Conservation (phyloP, 1,140 invertebrate species). For the Tetraneura akinire region DNA sequence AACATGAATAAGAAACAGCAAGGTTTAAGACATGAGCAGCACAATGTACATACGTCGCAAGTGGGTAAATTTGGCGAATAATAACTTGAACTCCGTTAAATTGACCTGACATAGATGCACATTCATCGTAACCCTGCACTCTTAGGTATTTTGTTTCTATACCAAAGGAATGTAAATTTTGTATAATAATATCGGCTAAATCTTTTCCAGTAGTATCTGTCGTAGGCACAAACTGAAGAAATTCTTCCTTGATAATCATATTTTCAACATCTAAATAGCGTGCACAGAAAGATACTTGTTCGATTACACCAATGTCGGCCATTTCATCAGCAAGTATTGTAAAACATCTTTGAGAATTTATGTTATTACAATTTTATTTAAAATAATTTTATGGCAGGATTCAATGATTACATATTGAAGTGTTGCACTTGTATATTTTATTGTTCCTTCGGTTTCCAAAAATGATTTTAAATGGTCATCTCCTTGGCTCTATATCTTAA, state of each 20-base stretch:
- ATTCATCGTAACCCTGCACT: slow-evolving; percentile 57
- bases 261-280: slow-evolving; percentile 49
- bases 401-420: no score
- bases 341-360: slow-evolving; percentile 51
- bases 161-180: slow-evolving; percentile 48
- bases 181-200: slow-evolving; percentile 52
- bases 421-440: slow-evolving; percentile 51
- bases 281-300: slow-evolving; percentile 54
- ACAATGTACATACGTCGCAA: no score
- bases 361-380: slow-evolving; percentile 51
- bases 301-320: slow-evolving; percentile 49
- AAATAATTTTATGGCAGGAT: slow-evolving; percentile 51
- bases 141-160: slow-evolving; percentile 53
- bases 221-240: slow-evolving; percentile 55
- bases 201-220: slow-evolving; percentile 54
- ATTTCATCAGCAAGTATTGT: slow-evolving; percentile 53
- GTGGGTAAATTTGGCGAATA: no score
- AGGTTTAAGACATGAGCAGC: no score
- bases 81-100: no score
- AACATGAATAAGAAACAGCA: no score
- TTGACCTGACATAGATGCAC: no score
- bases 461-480: not conserved
- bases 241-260: slow-evolving; percentile 52
- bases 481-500: not conserved
- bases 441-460: slow-evolving; percentile 30